phyloP scores from a whole-genome alignment of 2,113 vertebrate genomes.

The Oplegnathus fasciatus region DNA sequence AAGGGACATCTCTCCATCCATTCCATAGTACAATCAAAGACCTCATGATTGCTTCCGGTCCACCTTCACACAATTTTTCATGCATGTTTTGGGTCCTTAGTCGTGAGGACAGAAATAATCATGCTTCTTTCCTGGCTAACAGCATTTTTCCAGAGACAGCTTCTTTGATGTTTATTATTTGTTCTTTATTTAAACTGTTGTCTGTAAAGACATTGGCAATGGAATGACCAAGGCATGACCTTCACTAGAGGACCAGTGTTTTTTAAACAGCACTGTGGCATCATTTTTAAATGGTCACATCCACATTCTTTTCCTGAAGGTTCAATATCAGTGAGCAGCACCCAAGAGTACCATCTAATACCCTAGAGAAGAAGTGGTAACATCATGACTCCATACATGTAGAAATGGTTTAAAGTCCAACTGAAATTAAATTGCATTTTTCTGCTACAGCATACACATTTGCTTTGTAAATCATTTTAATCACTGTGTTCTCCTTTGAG shows the following conservation, averaged over 20 bases:
- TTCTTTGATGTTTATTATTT: conserved; percentile 11
- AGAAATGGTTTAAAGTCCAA: no score
- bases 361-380: not conserved
- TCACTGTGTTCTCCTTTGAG: no score
- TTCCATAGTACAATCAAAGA: not conserved
- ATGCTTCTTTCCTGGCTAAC: not conserved
- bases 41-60: conserved; percentile 19
- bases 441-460: no score
- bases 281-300: not conserved
- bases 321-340: not conserved
- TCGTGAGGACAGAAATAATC: not conserved
- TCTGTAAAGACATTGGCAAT: not conserved
- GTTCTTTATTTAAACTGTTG: not conserved
- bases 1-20: not conserved
- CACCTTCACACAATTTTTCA: not conserved
- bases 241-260: not conserved
- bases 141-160: not conserved
- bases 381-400: not conserved
- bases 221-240: not conserved
- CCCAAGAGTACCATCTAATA: not conserved
- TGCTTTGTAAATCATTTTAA: no score
- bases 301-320: not conserved
- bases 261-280: not conserved
- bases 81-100: not conserved
- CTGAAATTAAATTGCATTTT: no score